Conservation (phyloP, 2,113 vertebrate species). For the Lates calcarifer region DNA sequence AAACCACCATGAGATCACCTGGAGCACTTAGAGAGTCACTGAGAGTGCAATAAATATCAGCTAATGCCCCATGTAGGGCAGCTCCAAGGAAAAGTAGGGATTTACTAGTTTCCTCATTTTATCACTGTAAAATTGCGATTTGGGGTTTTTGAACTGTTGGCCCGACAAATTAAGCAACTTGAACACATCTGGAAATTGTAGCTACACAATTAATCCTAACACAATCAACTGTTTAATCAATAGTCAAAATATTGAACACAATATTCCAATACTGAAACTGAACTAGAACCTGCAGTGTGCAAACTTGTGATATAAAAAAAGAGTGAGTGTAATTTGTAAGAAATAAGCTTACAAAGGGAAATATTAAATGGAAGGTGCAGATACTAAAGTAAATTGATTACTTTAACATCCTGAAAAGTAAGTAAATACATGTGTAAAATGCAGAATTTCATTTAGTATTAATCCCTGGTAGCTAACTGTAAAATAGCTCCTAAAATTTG, state of each 20-base stretch:
- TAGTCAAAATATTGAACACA: not conserved
- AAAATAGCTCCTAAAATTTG: not conserved
- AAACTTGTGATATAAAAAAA: not conserved
- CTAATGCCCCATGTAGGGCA: not conserved
- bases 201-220: not conserved
- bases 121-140: not conserved
- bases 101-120: not conserved
- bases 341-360: not conserved
- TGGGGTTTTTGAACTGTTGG: not conserved
- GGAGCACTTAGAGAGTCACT: not conserved
- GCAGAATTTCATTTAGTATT: not conserved
- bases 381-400: not conserved
- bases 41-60: not conserved
- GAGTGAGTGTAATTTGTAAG: not conserved
- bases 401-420: not conserved
- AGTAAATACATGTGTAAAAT: not conserved
- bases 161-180: not conserved
- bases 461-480: not conserved
- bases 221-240: not conserved
- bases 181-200: not conserved
- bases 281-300: not conserved
- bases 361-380: not conserved
- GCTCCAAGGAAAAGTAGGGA: not conserved
- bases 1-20: constrained; percentile 41
- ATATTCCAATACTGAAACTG: not conserved